Conservation (phyloP, 2,888 invertebrate species). For the Kryphioiulus occultus region DNA sequence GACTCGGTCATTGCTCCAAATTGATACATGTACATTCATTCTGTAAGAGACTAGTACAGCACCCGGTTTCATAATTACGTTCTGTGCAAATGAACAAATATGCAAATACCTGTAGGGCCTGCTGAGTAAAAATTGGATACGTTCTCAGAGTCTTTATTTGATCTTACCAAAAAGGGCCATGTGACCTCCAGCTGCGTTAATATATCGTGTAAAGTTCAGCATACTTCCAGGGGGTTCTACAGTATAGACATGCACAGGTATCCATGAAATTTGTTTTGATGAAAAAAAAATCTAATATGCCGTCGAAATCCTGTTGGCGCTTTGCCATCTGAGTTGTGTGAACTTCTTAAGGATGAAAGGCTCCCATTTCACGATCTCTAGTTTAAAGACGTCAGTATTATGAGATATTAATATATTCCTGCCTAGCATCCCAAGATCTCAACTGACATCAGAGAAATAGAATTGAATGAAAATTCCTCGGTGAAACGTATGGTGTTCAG, state of each 20-base stretch:
- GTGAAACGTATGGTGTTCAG: not conserved
- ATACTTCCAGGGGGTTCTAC: not conserved
- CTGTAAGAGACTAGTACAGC: not conserved
- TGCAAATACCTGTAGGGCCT: not conserved
- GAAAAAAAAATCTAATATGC: conserved; percentile 7
- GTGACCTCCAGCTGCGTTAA: not conserved
- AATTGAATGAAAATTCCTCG: not conserved
- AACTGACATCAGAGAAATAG: not conserved
- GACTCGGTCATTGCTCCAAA: conserved; percentile 28
- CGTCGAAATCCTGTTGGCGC: not conserved
- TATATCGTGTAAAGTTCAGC: conserved; percentile 27
- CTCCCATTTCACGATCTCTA: not conserved
- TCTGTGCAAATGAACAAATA: conserved; percentile 15
- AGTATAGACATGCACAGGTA: not conserved
- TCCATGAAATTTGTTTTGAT: not conserved
- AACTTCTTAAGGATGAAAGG: not conserved
- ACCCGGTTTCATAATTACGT: not conserved
- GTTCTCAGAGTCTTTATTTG: not conserved
- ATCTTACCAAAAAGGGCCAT: not conserved
- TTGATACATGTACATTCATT: not conserved
- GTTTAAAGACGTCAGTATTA: not conserved
- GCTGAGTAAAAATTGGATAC: not conserved
- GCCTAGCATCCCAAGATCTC: not conserved
- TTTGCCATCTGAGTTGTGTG: not conserved
- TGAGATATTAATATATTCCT: not conserved